Evolutionary conservation across 2,888 invertebrate species (phyloP).

Genomic region (Limenitis camilla): DNA sequence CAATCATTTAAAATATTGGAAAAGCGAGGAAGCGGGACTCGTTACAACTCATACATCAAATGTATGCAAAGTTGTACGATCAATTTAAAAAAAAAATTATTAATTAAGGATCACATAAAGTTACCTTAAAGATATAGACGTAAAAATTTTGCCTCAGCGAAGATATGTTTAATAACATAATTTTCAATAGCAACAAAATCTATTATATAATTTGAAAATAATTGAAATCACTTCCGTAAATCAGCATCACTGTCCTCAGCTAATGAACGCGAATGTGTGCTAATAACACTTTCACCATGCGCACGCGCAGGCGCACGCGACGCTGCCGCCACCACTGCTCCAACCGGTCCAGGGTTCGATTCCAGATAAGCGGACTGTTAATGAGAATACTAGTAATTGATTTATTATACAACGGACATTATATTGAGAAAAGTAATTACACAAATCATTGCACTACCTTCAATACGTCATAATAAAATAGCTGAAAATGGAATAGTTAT

Average conservation of each 20-base stretch:
- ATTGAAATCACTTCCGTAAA: conserved; percentile 19
- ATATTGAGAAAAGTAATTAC: conserved; percentile 21
- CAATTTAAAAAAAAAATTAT: too few relatives aligned
- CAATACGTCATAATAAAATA: conserved; percentile 17
- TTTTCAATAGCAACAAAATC: too few relatives aligned
- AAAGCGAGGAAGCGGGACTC: too few relatives aligned
- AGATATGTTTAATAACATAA: too few relatives aligned
- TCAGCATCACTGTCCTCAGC: conserved; percentile 17
- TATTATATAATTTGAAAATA: background rate
- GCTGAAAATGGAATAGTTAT: background rate
- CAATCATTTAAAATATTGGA: too few relatives aligned
- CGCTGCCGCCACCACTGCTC: conserved; percentile 13
- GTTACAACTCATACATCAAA: too few relatives aligned
- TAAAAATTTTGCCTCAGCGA: too few relatives aligned
- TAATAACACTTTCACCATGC: conserved; percentile 57
- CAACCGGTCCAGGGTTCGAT: conserved; percentile 61
- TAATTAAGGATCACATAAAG: too few relatives aligned
- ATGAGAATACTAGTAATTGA: conserved; percentile 66
- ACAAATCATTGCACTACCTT: conserved; percentile 17
- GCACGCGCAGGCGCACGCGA: conserved; percentile 41
- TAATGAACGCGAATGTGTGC: conserved; percentile 36
- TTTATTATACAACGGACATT: conserved; percentile 39
- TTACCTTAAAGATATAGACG: too few relatives aligned
- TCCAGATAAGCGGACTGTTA: conserved; percentile 61
- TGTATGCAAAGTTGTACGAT: too few relatives aligned